Evolutionary conservation across 2,888 invertebrate species (phyloP), one percentile per base, ranked within the genome.

Genomic region (Trissoscelio sp.): DNA sequence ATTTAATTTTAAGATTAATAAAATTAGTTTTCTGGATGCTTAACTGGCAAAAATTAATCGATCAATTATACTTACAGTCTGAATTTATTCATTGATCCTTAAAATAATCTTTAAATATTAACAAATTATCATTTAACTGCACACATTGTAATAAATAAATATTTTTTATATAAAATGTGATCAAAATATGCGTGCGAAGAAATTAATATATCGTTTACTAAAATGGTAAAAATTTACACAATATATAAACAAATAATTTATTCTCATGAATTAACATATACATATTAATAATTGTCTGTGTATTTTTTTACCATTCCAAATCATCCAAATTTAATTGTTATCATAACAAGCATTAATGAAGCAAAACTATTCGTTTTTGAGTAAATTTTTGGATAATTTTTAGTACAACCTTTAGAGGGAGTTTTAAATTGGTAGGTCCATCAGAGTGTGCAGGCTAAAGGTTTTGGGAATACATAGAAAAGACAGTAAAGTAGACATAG

Each of bases 371-470:
- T 57, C n/a, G 14, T 44, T 69, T 44, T 16, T 28, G 16, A 55
- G 14, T 69, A 46, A 69, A 44, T 22, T 67, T n/a, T 37, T 67
- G 53, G 18, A 67, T 28, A 67, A 55, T 67, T 69, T 55, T 69
- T 31, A 57, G 69, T 69, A 69, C 69, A 69, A 69, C 69, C 69
- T 70, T 70, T 24, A 34, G 51, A 69, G 55, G 48, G 37, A 70
- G 58, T 58, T 51, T 72, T 72, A 48, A 72, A 46, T 51, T 72
- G 48, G 72, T 62, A 62, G 72, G 60, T 53, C 72, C 72, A 42
- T 72, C 60, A 72, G 62, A 58, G 44, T 48, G 72, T 60, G 72
- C 72, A 72, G 53, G 62, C 72, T 72, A 53, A 14, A 62, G 62
- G 55, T 62, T 62, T 62, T 73, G 28, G 55, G 62, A 73, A 62